Percentiles rank a stretch among this genome's conserved stretches.
phyloP scores from a whole-genome alignment of 2,888 invertebrate species.

The Zelleria hepariella region DNA sequence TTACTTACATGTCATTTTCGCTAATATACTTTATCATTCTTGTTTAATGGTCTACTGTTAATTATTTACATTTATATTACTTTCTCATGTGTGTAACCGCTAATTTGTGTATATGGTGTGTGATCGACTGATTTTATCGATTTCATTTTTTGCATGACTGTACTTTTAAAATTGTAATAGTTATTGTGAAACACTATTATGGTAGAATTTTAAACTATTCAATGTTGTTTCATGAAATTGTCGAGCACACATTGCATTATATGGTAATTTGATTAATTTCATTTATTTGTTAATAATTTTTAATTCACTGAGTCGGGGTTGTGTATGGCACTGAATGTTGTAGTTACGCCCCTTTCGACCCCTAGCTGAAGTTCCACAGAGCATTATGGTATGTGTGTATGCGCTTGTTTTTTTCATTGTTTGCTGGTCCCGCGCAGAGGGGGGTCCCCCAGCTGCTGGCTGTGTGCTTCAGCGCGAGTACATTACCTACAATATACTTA shows the following conservation, averaged over 20 bases:
- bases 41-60: slow-evolving; percentile 57
- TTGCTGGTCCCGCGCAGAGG: neutral
- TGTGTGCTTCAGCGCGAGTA: neutral
- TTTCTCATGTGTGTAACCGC: slow-evolving; percentile 60
- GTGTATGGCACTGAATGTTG: slow-evolving; percentile 21
- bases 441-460: neutral
- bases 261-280: slow-evolving; percentile 29
- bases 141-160: slow-evolving; percentile 43
- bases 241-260: slow-evolving; percentile 31
- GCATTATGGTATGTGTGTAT: neutral
- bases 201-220: slow-evolving; percentile 1
- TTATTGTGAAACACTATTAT: slow-evolving; percentile 1
- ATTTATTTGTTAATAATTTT: slow-evolving; percentile 39
- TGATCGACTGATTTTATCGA: slow-evolving; percentile 45
- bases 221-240: slow-evolving; percentile 20
- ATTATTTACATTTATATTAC: slow-evolving; percentile 48
- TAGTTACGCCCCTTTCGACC: neutral
- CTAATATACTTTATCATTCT: slow-evolving; percentile 50
- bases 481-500: neutral
- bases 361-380: neutral
- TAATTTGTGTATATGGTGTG: slow-evolving; percentile 56
- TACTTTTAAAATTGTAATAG: slow-evolving; percentile 16
- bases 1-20: slow-evolving; percentile 53
- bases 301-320: slow-evolving; percentile 17
- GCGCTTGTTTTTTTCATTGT: neutral